Conservation (phyloP, 1,140 invertebrate genomes). For the Macrocentrus cingulum region DNA sequence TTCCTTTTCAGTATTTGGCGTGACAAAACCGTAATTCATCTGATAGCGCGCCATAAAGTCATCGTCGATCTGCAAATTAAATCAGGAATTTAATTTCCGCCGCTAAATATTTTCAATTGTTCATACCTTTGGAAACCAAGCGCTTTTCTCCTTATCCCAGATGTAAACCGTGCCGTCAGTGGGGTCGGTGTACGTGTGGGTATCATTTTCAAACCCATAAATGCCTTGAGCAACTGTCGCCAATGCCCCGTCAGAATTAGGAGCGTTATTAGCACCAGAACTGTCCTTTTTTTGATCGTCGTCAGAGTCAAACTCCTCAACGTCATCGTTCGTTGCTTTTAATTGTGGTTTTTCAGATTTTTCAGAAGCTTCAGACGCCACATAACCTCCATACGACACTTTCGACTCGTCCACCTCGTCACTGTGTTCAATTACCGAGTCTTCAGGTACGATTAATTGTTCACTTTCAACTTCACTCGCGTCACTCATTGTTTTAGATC, state of each 20-base stretch:
- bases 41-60: conserved; percentile 96
- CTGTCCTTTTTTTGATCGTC: conserved; percentile 35
- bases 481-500: no score
- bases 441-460: no score
- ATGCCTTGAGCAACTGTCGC: conserved; percentile 50
- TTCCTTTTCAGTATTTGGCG: conserved; percentile 42
- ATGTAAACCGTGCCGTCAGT: conserved; percentile 85
- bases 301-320: conserved; percentile 46
- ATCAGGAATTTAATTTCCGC: conserved; percentile 4
- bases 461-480: no score
- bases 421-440: no score
- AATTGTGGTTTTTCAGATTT: no score
- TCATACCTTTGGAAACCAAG: conserved; percentile 92
- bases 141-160: conserved; percentile 87
- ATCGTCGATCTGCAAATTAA: conserved; percentile 76
- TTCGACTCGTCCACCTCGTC: no score
- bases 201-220: conserved; percentile 76
- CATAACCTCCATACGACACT: no score
- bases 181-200: conserved; percentile 80
- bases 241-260: conserved; percentile 38
- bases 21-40: conserved; percentile 87
- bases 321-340: conserved; percentile 23
- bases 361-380: no score
- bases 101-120: no score
- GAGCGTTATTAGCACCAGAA: conserved; percentile 41